Evolutionary conservation across 1,140 invertebrate species (phyloP).

Genomic region (Steinernema feltiae): DNA sequence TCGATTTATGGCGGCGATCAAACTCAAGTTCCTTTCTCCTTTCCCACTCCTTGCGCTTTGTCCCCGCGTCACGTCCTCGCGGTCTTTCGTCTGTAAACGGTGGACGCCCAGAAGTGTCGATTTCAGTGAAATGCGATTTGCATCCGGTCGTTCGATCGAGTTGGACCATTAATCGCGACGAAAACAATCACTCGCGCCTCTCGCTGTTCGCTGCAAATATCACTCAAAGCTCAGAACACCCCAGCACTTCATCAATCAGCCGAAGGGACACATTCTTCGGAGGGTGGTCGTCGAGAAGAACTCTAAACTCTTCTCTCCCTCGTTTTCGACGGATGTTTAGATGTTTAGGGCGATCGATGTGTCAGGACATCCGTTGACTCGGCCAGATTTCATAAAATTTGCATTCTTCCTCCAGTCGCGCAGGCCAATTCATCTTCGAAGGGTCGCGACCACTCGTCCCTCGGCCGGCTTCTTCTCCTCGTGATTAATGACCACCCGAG

Average conservation of each 20-base stretch:
- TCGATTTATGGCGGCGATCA: not conserved
- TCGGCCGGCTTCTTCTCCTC: not conserved
- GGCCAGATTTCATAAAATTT: not conserved
- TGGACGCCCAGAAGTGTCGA: too few species aligned
- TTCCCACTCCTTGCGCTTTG: not conserved
- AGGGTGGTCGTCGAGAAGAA: not conserved
- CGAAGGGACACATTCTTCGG: not conserved
- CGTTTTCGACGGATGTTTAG: not conserved
- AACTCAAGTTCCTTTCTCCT: not conserved
- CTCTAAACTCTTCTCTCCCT: not conserved
- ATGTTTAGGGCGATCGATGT: not conserved
- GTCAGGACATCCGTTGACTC: not conserved
- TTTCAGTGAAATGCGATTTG: not conserved
- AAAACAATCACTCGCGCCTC: not conserved
- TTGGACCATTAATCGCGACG: not conserved
- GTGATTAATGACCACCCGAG: not conserved
- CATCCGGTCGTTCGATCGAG: not conserved
- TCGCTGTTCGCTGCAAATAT: not conserved
- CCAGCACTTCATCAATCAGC: constrained; percentile 10
- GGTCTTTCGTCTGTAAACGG: too few species aligned
- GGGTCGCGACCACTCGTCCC: not conserved
- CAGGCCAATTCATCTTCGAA: not conserved
- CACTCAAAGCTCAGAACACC: not conserved
- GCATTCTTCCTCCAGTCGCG: not conserved
- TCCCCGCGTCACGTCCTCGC: too few species aligned